Evolutionary conservation across 2,888 invertebrate species (phyloP).

Genomic region (Neocrepidodera transversa): DNA sequence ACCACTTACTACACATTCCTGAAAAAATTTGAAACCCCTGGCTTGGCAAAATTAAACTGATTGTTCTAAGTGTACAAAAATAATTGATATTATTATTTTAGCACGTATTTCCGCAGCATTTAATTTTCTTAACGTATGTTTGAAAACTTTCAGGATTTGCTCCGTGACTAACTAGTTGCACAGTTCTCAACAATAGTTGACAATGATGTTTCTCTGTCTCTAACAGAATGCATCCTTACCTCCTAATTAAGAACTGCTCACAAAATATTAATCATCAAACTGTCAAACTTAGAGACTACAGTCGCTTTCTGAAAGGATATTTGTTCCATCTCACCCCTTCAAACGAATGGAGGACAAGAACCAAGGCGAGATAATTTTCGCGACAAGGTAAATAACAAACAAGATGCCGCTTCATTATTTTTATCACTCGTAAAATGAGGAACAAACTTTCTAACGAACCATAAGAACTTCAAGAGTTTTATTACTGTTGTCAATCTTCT

Average conservation of each 20-base stretch:
- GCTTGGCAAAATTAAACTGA: too few relatives aligned
- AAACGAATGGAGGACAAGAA: constrained; percentile 6
- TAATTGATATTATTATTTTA: too few relatives aligned
- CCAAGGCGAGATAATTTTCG: constrained; percentile 14
- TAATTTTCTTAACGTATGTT: too few relatives aligned
- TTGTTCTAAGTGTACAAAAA: too few relatives aligned
- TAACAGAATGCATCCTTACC: constrained; percentile 23
- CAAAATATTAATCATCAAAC: constrained; percentile 30
- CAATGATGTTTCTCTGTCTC: constrained; percentile 15
- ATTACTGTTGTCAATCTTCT: constrained; percentile 19
- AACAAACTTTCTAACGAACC: constrained; percentile 16
- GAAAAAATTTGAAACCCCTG: too few relatives aligned
- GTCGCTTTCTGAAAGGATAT: constrained; percentile 8
- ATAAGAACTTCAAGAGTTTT: constrained; percentile 15
- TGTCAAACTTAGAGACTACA: constrained; percentile 26
- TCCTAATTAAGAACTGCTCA: constrained; percentile 28
- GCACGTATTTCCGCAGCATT: too few relatives aligned
- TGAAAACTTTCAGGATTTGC: background rate
- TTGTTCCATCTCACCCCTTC: constrained; percentile 10
- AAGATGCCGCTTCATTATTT: constrained; percentile 23
- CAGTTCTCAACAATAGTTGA: constrained; percentile 1
- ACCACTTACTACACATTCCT: too few relatives aligned
- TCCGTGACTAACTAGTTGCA: background rate
- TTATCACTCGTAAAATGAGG: constrained; percentile 20
- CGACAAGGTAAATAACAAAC: constrained; percentile 24